Evolutionary conservation across 2,797 vertebrate species (phyloP), one percentile per base, ranked within the genome.

Genomic region (Artibeus jamaicensis): DNA sequence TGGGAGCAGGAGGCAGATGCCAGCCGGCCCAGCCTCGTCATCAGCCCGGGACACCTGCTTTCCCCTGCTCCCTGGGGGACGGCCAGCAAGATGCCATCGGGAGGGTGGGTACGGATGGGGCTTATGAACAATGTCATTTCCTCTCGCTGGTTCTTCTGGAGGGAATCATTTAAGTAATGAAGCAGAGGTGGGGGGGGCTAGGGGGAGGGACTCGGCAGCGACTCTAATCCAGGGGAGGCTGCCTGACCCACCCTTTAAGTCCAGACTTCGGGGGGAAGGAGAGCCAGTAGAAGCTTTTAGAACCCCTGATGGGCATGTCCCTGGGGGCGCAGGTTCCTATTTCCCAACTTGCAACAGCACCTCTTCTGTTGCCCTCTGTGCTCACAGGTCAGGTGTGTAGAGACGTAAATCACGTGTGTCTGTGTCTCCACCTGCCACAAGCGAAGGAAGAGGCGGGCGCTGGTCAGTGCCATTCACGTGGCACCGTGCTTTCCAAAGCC

Each of bases 31-130:
- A 93, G 95, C 89, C 76, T 89, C 77, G 90, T 93, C 93, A 89
- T 67, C 90, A 95, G 76, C 95, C 94, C 68, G 57, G 86, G 97
- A 93, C 94, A 96, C 86, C 94, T 97, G 96, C 94, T 97, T 94
- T 97, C 94, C 96, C 86, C 79, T 95, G 96, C 79, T 97, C 85
- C 37, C 53, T 68, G 55, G 97, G 94, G 89, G 8, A 86, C 90
- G 53, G 74, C 86, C 91, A 98, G 94, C 74, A 83, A 97, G 97
- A 95, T 19, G 0, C 0, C 97, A 59, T 92, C 0, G 0, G 79
- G 86, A 81, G 67, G 15, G 6, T 55, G 21, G 73, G 39, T 37
- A 9, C 0, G 12, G 70, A 48, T 21, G 29, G 26, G 46, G 11
- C 95, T 96, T 79, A 78, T 22, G 89, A 97, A 96, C 21, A n/a